Evolutionary conservation across 2,113 vertebrate genomes (phyloP).

Genomic region (Brachyhypopomus occidentalis): DNA sequence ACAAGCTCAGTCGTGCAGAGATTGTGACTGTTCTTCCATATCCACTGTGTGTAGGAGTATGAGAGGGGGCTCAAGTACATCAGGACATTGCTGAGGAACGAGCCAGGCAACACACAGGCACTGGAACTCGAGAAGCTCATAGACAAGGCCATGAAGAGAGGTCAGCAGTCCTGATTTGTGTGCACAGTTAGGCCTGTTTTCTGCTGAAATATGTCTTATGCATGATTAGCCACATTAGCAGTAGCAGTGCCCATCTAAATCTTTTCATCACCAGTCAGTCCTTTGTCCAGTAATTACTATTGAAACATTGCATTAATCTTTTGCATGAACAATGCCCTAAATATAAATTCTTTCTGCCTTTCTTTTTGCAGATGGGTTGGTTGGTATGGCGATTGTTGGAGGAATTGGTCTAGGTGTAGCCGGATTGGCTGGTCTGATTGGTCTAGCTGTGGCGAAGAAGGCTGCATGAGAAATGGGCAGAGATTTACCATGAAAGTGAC

Average conservation of each 20-base stretch:
- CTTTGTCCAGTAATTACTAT: no score
- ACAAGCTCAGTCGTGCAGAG: background rate
- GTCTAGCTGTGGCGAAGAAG: conserved; percentile 82
- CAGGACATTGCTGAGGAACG: conserved; percentile 79
- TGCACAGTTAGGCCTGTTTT: background rate
- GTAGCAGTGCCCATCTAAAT: no score
- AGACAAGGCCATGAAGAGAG: conserved; percentile 86
- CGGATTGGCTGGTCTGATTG: conserved; percentile 83
- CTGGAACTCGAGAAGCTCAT: conserved; percentile 84
- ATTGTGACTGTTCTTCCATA: no score
- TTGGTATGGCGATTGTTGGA: conserved; percentile 89
- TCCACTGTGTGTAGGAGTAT: conserved; percentile 74
- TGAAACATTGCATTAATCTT: no score
- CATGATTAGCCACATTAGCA: no score
- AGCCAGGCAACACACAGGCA: conserved; percentile 86
- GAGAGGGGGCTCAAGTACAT: conserved; percentile 84
- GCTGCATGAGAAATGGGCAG: conserved; percentile 45
- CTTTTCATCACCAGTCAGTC: no score
- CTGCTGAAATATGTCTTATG: background rate
- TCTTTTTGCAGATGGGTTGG: conserved; percentile 77
- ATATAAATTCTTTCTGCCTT: background rate
- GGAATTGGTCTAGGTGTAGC: conserved; percentile 84
- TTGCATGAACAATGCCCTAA: background rate
- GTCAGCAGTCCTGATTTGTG: conserved; percentile 57
- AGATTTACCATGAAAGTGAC: no score